These are phyloP conservation scores for Melikaiella ostensackeni DNA, from an alignment of 2,888 invertebrate genomes.

Conservation along the genomic window DNA sequence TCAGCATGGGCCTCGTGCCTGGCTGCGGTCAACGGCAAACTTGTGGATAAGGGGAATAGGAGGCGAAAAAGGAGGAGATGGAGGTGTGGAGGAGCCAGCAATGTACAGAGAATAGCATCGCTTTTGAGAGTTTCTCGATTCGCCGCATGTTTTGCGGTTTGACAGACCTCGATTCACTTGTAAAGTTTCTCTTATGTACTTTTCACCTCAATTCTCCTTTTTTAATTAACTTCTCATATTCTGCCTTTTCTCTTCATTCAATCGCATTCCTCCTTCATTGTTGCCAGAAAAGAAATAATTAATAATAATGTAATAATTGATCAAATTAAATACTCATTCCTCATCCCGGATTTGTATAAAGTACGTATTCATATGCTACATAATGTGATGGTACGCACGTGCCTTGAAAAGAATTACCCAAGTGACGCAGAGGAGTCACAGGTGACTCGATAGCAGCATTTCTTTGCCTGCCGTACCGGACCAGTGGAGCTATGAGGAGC, in stretches of 20 bases:
- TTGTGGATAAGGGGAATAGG: constrained; percentile 54
- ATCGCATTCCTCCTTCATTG: not conserved
- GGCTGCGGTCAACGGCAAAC: constrained; percentile 60
- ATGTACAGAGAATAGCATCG: constrained; percentile 44
- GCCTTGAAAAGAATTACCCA: not conserved
- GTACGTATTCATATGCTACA: not conserved
- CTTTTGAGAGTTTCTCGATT: constrained; percentile 45
- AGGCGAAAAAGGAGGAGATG: constrained; percentile 53
- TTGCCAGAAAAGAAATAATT: too few relatives aligned
- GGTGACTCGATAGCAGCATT: not conserved
- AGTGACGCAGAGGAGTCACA: not conserved
- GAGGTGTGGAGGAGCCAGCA: constrained; percentile 53
- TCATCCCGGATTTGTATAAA: not conserved
- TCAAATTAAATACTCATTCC: not conserved
- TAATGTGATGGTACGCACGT: not conserved
- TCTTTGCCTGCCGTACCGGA: constrained; percentile 16
- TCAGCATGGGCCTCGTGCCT: constrained; percentile 73
- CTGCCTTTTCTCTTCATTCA: not conserved
- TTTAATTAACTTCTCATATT: not conserved
- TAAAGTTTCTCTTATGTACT: constrained; percentile 41
- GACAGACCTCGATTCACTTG: constrained; percentile 35
- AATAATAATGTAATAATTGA: too few relatives aligned
- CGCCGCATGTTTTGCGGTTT: constrained; percentile 59
- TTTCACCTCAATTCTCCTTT: not conserved
- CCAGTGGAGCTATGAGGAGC: constrained; percentile 62